Conservation (phyloP, 2,113 vertebrate species). For the Hylia prasina region DNA sequence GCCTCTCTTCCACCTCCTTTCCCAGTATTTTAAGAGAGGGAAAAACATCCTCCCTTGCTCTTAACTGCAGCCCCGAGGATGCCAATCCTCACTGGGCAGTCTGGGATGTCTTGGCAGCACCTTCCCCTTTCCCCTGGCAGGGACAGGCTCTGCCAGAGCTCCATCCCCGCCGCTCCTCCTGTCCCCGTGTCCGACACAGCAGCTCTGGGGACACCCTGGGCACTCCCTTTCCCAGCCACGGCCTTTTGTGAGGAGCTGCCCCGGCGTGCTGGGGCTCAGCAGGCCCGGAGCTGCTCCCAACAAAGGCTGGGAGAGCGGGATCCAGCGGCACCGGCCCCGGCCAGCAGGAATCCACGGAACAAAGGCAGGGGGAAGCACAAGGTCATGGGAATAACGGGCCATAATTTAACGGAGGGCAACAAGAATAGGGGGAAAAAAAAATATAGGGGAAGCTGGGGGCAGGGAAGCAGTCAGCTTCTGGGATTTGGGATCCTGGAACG, state of each 20-base stretch:
- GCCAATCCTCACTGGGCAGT: not conserved
- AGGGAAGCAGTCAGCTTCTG: not conserved
- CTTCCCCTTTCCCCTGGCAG: not conserved
- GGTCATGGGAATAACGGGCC: slow-evolving; percentile 58
- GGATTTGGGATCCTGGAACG: not conserved
- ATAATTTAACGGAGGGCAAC: not conserved
- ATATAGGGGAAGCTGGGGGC: not conserved
- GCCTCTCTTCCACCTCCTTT: not conserved
- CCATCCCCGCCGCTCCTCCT: not conserved
- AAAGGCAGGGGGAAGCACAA: slow-evolving; percentile 42
- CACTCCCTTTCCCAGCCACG: not conserved
- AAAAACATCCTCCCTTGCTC: not conserved
- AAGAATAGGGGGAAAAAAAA: not conserved
- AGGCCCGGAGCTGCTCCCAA: not conserved
- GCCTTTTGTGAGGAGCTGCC: not conserved
- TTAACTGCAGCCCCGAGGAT: not conserved
- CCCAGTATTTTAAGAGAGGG: not conserved
- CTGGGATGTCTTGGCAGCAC: not conserved
- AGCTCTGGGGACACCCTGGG: not conserved
- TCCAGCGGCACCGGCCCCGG: not conserved
- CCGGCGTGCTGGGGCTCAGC: not conserved
- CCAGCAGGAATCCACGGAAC: slow-evolving; percentile 29
- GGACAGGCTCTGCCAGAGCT: not conserved
- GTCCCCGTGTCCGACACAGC: not conserved
- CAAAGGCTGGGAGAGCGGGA: slow-evolving; percentile 11